Percentiles rank a stretch among this genome's conserved stretches.
phyloP scores from a whole-genome alignment of 2,797 vertebrate genomes.

The Catharus ustulatus region DNA sequence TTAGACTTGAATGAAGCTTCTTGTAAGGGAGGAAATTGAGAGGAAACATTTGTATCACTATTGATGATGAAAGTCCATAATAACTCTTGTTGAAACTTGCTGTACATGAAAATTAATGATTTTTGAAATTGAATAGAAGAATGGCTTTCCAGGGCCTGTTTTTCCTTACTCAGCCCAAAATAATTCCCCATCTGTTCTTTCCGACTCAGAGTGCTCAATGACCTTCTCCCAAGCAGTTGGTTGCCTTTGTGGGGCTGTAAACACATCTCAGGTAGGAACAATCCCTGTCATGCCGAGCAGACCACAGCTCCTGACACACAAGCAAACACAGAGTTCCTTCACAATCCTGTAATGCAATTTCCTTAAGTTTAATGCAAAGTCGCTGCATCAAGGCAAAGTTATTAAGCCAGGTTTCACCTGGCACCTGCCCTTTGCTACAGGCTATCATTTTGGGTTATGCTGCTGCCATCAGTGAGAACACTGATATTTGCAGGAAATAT shows the following conservation, averaged over 20 bases:
- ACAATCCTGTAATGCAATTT: background rate
- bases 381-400: background rate
- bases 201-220: background rate
- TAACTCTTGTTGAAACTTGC: constrained; percentile 25
- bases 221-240: background rate
- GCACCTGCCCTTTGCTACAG: background rate
- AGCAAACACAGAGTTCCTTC: background rate
- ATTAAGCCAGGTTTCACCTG: background rate
- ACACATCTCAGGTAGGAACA: background rate
- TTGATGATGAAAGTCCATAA: constrained; percentile 7
- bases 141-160: background rate
- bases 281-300: background rate
- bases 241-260: background rate
- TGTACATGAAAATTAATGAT: constrained; percentile 11
- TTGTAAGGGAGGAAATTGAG: background rate
- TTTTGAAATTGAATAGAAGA: constrained; percentile 17
- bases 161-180: background rate
- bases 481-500: background rate
- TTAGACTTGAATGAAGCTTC: background rate
- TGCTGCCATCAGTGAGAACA: background rate
- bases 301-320: background rate
- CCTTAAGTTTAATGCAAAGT: background rate
- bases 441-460: background rate
- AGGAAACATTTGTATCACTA: constrained; percentile 5
- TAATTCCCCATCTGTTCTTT: constrained; percentile 35